phyloP scores from a whole-genome alignment of 2,113 vertebrate genomes.

The Nanorana parkeri region DNA sequence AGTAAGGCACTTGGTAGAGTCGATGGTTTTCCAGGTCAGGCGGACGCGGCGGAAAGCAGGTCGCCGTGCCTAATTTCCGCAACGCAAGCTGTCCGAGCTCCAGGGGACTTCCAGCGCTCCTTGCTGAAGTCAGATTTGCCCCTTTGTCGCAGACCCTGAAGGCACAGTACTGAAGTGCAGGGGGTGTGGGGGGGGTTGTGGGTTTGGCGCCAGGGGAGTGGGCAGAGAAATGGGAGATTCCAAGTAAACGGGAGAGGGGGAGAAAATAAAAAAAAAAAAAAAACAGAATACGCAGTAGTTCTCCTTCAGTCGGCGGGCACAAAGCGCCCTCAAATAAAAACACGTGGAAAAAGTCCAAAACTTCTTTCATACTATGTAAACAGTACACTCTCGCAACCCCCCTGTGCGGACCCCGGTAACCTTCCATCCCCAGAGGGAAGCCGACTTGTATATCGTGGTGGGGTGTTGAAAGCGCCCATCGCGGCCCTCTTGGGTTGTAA shows the following conservation, averaged over 20 bases:
- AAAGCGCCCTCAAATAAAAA: not conserved
- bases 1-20: constrained; percentile 51
- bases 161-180: constrained; percentile 21
- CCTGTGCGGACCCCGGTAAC: not conserved
- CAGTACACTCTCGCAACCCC: constrained; percentile 38
- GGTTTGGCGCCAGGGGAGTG: constrained; percentile 6
- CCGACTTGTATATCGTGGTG: not conserved
- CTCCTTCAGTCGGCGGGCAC: constrained; percentile 42
- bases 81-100: not conserved
- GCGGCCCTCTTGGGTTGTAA: constrained; percentile 35
- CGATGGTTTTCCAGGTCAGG: constrained; percentile 33
- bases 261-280: not conserved
- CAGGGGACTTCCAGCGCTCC: constrained; percentile 18
- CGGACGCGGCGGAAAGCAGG: constrained; percentile 28
- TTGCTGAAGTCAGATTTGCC: constrained; percentile 17
- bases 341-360: constrained; percentile 20
- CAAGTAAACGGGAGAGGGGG: not conserved
- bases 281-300: constrained; percentile 19
- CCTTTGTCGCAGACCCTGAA: constrained; percentile 25
- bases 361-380: constrained; percentile 51
- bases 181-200: not conserved
- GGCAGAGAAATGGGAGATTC: not conserved
- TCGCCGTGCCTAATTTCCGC: constrained; percentile 42
- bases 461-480: not conserved
- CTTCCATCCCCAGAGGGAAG: not conserved